phyloP scores from a whole-genome alignment of 2,797 vertebrate genomes.

The Allobates femoralis region DNA sequence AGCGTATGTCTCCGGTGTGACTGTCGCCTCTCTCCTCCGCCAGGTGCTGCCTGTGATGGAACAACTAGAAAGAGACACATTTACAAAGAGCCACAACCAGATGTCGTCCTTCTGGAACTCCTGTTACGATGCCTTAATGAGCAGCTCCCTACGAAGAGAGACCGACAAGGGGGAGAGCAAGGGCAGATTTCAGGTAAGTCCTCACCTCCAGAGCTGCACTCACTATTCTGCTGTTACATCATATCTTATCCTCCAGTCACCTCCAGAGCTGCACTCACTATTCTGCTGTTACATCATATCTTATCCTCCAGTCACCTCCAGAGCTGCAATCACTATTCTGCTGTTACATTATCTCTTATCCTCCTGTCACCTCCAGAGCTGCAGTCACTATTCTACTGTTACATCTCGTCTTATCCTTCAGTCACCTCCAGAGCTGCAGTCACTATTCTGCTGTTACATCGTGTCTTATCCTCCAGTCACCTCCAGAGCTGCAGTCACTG shows the following conservation, averaged over 20 bases:
- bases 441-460: too few species aligned
- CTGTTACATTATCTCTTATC: background rate
- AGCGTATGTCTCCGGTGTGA: too few species aligned
- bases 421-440: too few species aligned
- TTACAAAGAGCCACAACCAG: slow-evolving; percentile 92
- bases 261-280: too few species aligned
- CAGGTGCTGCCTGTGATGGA: slow-evolving; percentile 92
- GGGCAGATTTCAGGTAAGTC: slow-evolving; percentile 86
- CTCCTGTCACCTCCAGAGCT: too few species aligned
- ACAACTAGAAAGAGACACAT: slow-evolving; percentile 92
- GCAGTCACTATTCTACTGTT: too few species aligned
- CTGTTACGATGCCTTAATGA: slow-evolving; percentile 95
- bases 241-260: background rate
- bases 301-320: background rate
- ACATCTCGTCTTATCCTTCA: too few species aligned
- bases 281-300: background rate
- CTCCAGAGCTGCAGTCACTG: too few species aligned
- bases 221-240: background rate
- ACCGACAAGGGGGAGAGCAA: slow-evolving; percentile 81
- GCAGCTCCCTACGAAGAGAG: slow-evolving; percentile 81
- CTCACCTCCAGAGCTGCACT: background rate
- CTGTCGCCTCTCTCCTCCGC: background rate
- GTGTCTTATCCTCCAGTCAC: too few species aligned
- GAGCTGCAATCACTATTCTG: background rate
- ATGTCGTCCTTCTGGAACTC: slow-evolving; percentile 99